These are phyloP conservation scores for Acromyrmex echinatior DNA, from an alignment of 1,140 invertebrate genomes.

Conservation along the genomic window DNA sequence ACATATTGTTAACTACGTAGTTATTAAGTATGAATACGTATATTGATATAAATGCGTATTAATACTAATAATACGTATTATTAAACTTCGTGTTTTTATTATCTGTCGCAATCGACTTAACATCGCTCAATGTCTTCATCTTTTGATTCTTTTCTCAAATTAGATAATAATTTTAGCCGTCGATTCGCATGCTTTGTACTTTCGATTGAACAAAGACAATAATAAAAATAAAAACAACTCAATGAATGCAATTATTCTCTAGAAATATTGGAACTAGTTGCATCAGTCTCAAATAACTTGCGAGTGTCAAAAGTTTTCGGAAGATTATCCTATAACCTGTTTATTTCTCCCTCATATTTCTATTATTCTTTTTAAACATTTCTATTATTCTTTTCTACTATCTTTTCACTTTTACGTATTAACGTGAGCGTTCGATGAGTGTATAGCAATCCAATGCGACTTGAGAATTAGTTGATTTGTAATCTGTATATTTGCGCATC, in stretches of 20 bases:
- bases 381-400: not conserved
- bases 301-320: not conserved
- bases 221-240: constrained; percentile 36
- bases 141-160: not conserved
- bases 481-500: constrained; percentile 13
- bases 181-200: not conserved
- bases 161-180: not conserved
- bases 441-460: constrained; percentile 7
- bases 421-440: constrained; percentile 18
- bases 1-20: not conserved
- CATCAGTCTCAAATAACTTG: not conserved
- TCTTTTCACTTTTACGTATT: constrained; percentile 6
- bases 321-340: not conserved
- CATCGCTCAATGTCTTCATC: not conserved
- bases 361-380: not conserved
- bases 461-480: constrained; percentile 26
- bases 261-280: not conserved
- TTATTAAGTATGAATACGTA: not conserved
- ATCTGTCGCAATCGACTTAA: not conserved
- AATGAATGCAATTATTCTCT: not conserved
- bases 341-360: not conserved
- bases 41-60: constrained; percentile 1
- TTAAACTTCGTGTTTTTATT: not conserved
- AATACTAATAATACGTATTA: constrained; percentile 23
- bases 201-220: constrained; percentile 57